A percentile compares a stretch with the other conserved stretches of the same genome.
phyloP scores from a whole-genome alignment of 2,797 vertebrate genomes.

The Babyrousa celebensis region DNA sequence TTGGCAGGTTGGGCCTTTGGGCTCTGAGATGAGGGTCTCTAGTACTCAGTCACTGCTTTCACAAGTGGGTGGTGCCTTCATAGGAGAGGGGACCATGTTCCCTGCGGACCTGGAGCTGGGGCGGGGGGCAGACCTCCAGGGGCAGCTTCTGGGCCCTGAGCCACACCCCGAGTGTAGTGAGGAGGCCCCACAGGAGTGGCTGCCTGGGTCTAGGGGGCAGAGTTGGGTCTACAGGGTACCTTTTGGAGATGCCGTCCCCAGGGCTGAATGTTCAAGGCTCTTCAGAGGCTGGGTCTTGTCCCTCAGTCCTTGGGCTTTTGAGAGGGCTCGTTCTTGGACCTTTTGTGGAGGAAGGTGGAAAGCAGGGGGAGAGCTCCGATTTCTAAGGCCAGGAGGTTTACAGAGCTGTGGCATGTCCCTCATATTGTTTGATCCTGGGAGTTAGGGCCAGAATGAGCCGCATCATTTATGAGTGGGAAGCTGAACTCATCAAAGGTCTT shows the following conservation, averaged over 20 bases:
- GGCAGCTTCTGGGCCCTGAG: no score
- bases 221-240: background rate
- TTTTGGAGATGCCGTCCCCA: background rate
- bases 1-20: background rate
- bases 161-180: no score
- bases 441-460: background rate
- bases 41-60: background rate
- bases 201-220: background rate
- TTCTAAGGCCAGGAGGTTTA: background rate
- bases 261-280: background rate
- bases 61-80: background rate
- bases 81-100: background rate
- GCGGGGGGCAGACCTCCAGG: no score
- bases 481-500: background rate
- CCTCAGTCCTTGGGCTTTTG: background rate
- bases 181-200: background rate
- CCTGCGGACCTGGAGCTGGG: background rate
- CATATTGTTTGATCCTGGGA: fast-evolving
- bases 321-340: background rate
- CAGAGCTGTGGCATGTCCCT: fast-evolving
- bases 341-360: background rate
- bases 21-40: background rate
- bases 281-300: background rate
- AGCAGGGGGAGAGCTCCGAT: background rate
- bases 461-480: background rate